A percentile compares a stretch with the other conserved stretches of the same genome.
Evolutionary conservation across 2,113 vertebrate genomes (phyloP).

Genomic region (Callopanchax toddi): DNA sequence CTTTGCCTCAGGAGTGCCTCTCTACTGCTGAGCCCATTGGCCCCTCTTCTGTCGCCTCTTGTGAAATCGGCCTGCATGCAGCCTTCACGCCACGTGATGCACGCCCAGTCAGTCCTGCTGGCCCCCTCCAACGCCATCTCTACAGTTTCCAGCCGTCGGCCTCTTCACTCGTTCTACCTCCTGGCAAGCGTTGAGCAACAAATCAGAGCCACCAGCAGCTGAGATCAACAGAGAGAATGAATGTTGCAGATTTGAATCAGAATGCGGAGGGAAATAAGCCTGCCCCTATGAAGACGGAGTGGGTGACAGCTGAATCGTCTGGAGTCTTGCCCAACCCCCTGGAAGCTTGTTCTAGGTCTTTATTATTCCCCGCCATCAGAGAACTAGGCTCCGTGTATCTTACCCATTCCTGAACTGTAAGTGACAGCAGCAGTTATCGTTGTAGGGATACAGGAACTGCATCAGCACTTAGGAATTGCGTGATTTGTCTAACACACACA

Average conservation of each 20-base stretch:
- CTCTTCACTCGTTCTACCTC: conserved; percentile 53
- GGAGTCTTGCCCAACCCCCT: conserved; percentile 66
- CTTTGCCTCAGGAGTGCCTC: conserved; percentile 17
- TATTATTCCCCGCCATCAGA: conserved; percentile 72
- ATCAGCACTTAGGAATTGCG: conserved; percentile 54
- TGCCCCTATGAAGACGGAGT: conserved; percentile 59
- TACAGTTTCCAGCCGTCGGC: conserved; percentile 37
- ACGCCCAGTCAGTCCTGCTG: conserved; percentile 30
- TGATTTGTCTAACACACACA: conserved; percentile 51
- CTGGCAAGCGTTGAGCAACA: conserved; percentile 44
- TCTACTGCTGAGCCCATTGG: conserved; percentile 24
- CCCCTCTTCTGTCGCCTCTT: conserved; percentile 22
- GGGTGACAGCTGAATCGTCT: conserved; percentile 64
- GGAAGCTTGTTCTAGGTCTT: conserved; percentile 77
- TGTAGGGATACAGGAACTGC: conserved; percentile 64
- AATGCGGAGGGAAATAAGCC: conserved; percentile 51
- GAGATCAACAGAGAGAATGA: conserved; percentile 51
- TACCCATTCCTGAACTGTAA: conserved; percentile 78
- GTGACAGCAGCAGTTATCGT: conserved; percentile 74
- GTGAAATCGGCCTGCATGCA: conserved; percentile 43
- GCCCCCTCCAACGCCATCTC: conserved; percentile 22
- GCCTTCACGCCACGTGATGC: conserved; percentile 28
- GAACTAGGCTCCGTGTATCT: conserved; percentile 78
- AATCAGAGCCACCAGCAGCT: conserved; percentile 59
- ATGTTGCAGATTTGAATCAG: conserved; percentile 57